phyloP scores from a whole-genome alignment of 1,140 invertebrate genomes.

The Mycetomoellerius zeteki region DNA sequence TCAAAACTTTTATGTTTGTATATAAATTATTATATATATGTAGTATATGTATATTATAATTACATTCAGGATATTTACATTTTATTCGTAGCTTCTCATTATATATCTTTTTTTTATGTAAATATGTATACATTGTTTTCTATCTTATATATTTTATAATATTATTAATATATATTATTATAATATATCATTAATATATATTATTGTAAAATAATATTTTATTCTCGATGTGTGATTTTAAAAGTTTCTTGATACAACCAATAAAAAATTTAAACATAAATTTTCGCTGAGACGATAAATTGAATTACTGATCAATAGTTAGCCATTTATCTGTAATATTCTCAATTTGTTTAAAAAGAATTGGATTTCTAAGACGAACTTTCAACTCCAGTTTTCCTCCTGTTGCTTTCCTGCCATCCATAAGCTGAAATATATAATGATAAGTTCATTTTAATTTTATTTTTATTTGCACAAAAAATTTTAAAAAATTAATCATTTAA shows the following conservation, averaged over 20 bases:
- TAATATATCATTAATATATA: not conserved
- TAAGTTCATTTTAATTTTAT: not conserved
- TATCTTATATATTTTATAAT: constrained; percentile 11
- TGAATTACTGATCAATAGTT: constrained; percentile 89
- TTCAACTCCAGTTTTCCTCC: constrained; percentile 97
- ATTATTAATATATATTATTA: constrained; percentile 23
- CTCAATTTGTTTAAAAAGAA: constrained; percentile 96
- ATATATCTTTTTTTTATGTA: not conserved
- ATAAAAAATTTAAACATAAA: constrained; percentile 19
- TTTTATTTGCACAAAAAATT: not conserved
- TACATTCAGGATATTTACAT: not conserved
- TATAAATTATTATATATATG: not conserved
- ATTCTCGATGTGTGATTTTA: constrained; percentile 24
- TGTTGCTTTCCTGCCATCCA: constrained; percentile 95
- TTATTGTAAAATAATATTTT: constrained; percentile 4
- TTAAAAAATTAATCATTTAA: constrained; percentile 75
- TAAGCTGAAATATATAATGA: constrained; percentile 87
- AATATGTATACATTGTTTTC: constrained; percentile 10
- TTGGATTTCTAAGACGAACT: constrained; percentile 96
- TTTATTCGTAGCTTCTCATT: not conserved
- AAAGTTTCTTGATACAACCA: constrained; percentile 12
- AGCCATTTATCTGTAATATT: constrained; percentile 97
- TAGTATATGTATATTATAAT: constrained; percentile 6
- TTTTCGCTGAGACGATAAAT: not conserved
- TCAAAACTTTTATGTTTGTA: not conserved